Percentiles rank a stretch among this genome's conserved stretches.
phyloP scores from a whole-genome alignment of 2,797 vertebrate genomes.

The Catharus ustulatus region DNA sequence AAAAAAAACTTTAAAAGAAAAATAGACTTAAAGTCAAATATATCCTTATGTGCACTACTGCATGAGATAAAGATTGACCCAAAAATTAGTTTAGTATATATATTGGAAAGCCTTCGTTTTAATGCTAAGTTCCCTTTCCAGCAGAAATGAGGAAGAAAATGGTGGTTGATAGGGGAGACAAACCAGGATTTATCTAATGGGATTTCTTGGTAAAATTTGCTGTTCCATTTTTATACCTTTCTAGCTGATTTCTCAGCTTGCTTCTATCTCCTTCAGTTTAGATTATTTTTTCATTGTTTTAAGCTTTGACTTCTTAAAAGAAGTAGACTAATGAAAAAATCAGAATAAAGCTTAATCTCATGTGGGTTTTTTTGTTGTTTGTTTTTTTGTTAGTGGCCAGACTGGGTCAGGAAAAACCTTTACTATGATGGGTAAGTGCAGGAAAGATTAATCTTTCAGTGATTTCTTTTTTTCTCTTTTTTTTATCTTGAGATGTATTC shows the following conservation, averaged over 20 bases:
- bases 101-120: background rate
- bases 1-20: background rate
- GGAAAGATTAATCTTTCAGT: background rate
- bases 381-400: slow-evolving; percentile 83
- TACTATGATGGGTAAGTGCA: slow-evolving; percentile 93
- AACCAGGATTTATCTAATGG: background rate
- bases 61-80: background rate
- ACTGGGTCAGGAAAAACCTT: slow-evolving; percentile 98
- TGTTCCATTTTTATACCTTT: background rate
- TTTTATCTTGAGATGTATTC: background rate
- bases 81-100: background rate
- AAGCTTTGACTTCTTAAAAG: background rate
- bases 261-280: background rate
- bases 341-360: background rate
- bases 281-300: background rate
- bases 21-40: background rate
- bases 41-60: background rate
- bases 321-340: background rate
- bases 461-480: background rate
- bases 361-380: background rate
- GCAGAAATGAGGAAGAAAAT: background rate
- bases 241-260: background rate
- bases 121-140: background rate
- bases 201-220: background rate
- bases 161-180: background rate